phyloP scores from a whole-genome alignment of 1,140 invertebrate genomes.

The Lordiphosa clarofinis region DNA sequence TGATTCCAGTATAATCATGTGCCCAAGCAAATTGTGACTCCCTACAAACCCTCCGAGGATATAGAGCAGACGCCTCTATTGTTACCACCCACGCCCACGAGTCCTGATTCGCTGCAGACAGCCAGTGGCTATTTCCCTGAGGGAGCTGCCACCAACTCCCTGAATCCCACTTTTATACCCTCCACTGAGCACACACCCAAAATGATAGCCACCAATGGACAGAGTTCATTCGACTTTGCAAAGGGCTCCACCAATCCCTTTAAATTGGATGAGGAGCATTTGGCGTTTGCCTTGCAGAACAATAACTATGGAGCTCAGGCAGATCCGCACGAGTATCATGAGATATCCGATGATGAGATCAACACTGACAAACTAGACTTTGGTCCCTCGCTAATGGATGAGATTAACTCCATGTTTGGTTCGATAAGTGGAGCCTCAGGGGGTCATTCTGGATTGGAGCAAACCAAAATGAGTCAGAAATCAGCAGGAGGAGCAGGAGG shows the following conservation, averaged over 20 bases:
- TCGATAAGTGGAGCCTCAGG: conserved; percentile 81
- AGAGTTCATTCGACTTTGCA: conserved; percentile 70
- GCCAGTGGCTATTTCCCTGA: conserved; percentile 78
- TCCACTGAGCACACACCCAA: conserved; percentile 77
- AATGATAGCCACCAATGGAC: conserved; percentile 59
- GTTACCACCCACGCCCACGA: conserved; percentile 80
- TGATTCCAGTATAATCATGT: conserved; percentile 85
- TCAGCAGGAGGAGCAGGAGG: background rate
- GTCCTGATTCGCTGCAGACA: conserved; percentile 81
- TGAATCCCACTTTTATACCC: conserved; percentile 77
- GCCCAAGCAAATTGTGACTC: conserved; percentile 91
- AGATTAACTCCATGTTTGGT: conserved; percentile 96
- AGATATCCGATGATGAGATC: conserved; percentile 93
- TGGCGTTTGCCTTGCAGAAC: conserved; percentile 65
- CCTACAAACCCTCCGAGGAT: conserved; percentile 92
- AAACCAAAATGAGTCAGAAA: conserved; percentile 63
- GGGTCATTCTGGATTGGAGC: conserved; percentile 82
- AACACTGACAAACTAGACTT: conserved; percentile 87
- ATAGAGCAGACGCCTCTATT: conserved; percentile 82
- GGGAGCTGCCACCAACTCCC: conserved; percentile 38
- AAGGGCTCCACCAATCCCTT: conserved; percentile 73
- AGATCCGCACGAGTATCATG: conserved; percentile 91
- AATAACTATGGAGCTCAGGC: conserved; percentile 62
- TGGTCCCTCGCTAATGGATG: conserved; percentile 94
- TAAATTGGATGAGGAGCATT: conserved; percentile 56